phyloP scores from a whole-genome alignment of 1,140 invertebrate species.

The Fopius arisanus region DNA sequence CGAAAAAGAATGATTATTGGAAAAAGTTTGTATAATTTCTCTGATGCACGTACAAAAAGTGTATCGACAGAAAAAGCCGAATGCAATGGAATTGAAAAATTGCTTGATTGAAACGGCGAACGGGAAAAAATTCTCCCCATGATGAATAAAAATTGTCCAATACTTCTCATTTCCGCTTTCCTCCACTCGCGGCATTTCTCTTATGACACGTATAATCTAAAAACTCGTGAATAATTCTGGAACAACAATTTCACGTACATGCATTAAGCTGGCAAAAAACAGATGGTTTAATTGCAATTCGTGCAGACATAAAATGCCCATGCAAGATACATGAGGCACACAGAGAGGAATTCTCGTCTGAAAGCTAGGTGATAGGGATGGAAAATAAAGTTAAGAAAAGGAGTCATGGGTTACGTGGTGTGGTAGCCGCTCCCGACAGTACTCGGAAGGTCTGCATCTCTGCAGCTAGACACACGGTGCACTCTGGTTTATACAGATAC shows the following conservation, averaged over 20 bases:
- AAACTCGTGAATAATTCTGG: neutral
- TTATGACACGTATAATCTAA: too few species aligned
- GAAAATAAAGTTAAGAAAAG: neutral
- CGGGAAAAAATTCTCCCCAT: too few species aligned
- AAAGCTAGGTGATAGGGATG: constrained; percentile 53
- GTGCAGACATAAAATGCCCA: constrained; percentile 20
- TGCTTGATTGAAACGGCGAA: too few species aligned
- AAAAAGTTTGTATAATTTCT: too few species aligned
- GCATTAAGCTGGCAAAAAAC: neutral
- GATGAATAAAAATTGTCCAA: too few species aligned
- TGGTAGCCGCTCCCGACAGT: constrained; percentile 7
- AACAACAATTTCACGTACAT: neutral
- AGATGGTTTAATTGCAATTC: constrained; percentile 21
- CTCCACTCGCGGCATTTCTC: too few species aligned
- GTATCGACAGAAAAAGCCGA: too few species aligned
- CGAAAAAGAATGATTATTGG: too few species aligned
- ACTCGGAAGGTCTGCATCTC: constrained; percentile 9
- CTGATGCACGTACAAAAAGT: too few species aligned
- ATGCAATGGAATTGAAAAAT: too few species aligned
- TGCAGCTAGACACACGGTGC: constrained; percentile 5
- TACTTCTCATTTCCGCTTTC: too few species aligned
- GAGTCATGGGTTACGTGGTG: constrained; percentile 1
- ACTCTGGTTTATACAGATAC: neutral
- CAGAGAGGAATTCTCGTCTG: constrained; percentile 48
- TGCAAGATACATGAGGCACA: constrained; percentile 14